phyloP scores from a whole-genome alignment of 2,113 vertebrate species.

The Morone saxatilis region DNA sequence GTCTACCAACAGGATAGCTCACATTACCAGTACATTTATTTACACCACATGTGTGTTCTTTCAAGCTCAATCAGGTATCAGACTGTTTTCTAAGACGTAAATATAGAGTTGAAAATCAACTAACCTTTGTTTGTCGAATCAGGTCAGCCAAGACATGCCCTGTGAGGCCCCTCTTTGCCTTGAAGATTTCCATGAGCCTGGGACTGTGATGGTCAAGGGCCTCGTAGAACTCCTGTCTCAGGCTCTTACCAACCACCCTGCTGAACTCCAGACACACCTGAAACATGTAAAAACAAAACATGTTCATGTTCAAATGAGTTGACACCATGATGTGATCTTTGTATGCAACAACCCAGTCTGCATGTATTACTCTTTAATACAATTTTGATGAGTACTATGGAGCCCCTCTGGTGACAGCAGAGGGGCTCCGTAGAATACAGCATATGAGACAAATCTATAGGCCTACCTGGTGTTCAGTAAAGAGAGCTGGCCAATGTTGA shows the following conservation, averaged over 20 bases:
- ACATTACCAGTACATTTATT: too few species aligned
- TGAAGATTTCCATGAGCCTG: constrained; percentile 18
- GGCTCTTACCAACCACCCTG: constrained; percentile 16
- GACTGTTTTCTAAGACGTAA: too few species aligned
- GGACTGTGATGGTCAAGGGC: constrained; percentile 26
- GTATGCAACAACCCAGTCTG: constrained; percentile 1
- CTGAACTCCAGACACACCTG: constrained; percentile 24
- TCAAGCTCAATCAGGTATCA: too few species aligned
- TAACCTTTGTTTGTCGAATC: too few species aligned
- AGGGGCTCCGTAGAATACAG: too few species aligned
- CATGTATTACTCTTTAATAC: constrained; percentile 1
- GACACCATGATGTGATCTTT: neutral
- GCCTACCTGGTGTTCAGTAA: neutral
- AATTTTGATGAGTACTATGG: neutral
- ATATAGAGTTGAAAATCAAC: too few species aligned
- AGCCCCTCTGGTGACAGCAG: neutral
- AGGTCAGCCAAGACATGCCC: too few species aligned
- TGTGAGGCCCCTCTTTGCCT: constrained; percentile 3
- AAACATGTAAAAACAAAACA: constrained; percentile 23
- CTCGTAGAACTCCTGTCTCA: constrained; percentile 20
- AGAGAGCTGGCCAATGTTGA: neutral
- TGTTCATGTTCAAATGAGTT: neutral
- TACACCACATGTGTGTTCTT: too few species aligned
- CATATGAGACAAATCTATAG: too few species aligned
- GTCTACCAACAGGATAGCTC: too few species aligned